Base-by-base conservation (phyloP, 2,888 invertebrate genomes). In the Parochlus steinenii region DNA sequence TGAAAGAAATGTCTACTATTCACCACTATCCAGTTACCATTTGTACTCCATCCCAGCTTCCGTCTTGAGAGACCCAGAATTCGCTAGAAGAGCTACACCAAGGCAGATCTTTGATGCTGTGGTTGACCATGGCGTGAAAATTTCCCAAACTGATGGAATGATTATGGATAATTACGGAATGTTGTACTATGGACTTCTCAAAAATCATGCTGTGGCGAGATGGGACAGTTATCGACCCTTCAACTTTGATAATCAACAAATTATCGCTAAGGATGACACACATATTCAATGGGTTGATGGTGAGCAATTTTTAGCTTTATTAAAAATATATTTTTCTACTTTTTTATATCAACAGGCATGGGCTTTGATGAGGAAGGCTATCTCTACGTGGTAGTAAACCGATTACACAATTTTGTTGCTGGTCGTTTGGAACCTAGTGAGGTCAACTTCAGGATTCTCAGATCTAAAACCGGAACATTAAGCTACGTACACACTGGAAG, bases 211-310 rank as follows among this genome's bases (percentile, higher is more conserved):
- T 15, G 68, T 81, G 31, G 71, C 71, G 10, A 69, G 66, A 55
- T 80, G 79, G 76, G 72, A 80, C 51, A 68, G 70, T 1, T 64
- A 62, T 17, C 53, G 60, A 16, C 59, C 67, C 27, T 71, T 74
- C 47, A 61, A 61, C 29, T 40, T 43, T 1, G 58, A 58, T 38
- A 70, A 69, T 15, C 74, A 74, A 51, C 64, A 67, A 26, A 63
- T 74, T 17, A 69, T 80, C 40, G 71, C 74, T 4, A 65, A 69
- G 44, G 78, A 79, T 51, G 62, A 67, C 28, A 65, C 63, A 39
- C 70, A 67, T 46, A 67, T 78, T 43, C 78, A 79, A 51, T 80
- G 79, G 79, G 67, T 74, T 1, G 75, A 74, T 48, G 68, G 74
- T 4, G 22, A 34, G 34, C 10, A 11, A 75, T 78, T 50, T 64